A percentile compares a stretch with the other conserved stretches of the same genome.
Conservation (phyloP, 2,113 vertebrate genomes). For the Myotis davidii region DNA sequence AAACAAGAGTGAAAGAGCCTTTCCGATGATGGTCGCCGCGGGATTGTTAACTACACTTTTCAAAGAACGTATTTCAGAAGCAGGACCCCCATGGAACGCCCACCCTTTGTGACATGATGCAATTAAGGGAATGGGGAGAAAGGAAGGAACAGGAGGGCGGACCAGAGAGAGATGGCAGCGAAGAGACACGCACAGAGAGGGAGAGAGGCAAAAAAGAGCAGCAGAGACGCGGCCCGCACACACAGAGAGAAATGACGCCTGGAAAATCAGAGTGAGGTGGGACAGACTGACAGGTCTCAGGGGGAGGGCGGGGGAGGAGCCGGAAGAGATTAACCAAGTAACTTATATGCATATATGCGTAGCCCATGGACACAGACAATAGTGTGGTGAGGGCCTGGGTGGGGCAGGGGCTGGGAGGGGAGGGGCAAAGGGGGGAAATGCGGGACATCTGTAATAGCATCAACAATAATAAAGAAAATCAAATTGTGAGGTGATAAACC, state of each 20-base stretch:
- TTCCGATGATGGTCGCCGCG: accelerated
- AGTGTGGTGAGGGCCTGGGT: too few species aligned
- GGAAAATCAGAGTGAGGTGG: neutral
- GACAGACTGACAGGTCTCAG: too few species aligned
- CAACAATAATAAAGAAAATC: neutral
- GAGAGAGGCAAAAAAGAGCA: accelerated
- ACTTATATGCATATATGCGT: too few species aligned
- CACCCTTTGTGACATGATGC: neutral
- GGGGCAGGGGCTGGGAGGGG: neutral
- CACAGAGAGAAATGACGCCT: neutral
- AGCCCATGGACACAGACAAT: too few species aligned
- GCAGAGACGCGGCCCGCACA: too few species aligned
- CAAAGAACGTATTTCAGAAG: neutral
- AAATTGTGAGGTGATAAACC: neutral
- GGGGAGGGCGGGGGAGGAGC: too few species aligned
- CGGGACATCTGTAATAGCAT: too few species aligned
- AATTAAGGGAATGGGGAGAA: neutral
- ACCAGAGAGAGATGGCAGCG: neutral
- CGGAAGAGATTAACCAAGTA: too few species aligned
- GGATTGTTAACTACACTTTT: neutral
- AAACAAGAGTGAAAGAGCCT: neutral
- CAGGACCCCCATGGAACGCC: neutral
- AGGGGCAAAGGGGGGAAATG: neutral
- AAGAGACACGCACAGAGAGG: neutral
- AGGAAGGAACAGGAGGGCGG: neutral